Evolutionary conservation across 2,113 vertebrate species (phyloP), one percentile per base, ranked within the genome.

Genomic region (Macaca nemestrina): DNA sequence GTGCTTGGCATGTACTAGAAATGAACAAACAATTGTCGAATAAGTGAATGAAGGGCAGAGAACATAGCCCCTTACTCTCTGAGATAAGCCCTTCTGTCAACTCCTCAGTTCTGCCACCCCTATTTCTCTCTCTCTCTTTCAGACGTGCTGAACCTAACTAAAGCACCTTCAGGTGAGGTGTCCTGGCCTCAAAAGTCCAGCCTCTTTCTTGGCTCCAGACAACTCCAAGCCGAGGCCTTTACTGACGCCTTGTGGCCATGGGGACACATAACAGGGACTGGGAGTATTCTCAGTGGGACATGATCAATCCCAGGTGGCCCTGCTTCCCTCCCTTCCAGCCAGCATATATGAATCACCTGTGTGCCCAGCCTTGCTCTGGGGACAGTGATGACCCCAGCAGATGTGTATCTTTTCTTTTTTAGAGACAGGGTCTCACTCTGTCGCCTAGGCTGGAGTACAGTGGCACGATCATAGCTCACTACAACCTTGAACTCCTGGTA

Each of bases 211-310:
- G 35, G 70, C 52, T 57, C 59, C 30, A 23, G 55, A 9, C 2
- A 35, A 64, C 73, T 38, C 43, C 48, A 87, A 95, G 75, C 80
- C 73, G 68, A 93, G 89, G 86, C 88, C 94, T 97, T 88, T 91
- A 96, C 96, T 97, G 96, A 88, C 55, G 20, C 93, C 95, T 96
- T 78, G 94, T 98, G 97, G 96, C 90, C 14, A 1, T 61, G 68
- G 59, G 22, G 2, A 64, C 90, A 90, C 88, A 96, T 73, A 61
- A 61, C 92, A 93, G 45, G 70, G 70, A 50, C 38, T 11, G 48
- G 87, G n/a, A 78, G 25, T 17, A 35, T 50, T 61, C 72, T 27
- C 67, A 5, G 30, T 64, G n/a, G 64, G 30, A 67, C n/a, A 35
- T 6, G 48, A 67, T 45, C 8, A 14, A 25, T 32, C 67, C 85